Evolutionary conservation across 2,797 vertebrate genomes (phyloP), one percentile per base, ranked within the genome.

Genomic region (Chrosomus eos): DNA sequence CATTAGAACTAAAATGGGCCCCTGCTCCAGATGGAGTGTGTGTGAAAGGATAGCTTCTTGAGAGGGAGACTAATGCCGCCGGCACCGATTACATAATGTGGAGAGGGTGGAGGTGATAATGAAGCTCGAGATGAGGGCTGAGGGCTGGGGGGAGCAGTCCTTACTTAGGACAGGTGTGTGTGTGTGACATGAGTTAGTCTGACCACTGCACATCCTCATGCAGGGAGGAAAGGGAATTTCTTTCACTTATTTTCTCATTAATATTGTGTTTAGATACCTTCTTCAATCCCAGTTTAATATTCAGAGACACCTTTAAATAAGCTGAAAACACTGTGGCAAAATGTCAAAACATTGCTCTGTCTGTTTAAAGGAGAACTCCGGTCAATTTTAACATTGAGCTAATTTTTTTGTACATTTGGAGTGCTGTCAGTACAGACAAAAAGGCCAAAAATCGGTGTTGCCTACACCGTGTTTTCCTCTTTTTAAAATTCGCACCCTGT

Each of bases 1-100:
- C 91, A 92, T 94, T 94, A 93, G 91, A 93, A 89, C 90, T 88
- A 90, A 92, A 94, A 81, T 92, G 92, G 93, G 92, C 89, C 91
- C 88, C 89, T 80, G 85, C 81, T 91, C 87, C 92, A 93, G 92
- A 90, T 92, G 90, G 92, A 90, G 89, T 87, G 90, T 68, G 87
- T 86, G 86, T 62, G 53, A 90, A 91, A 89, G 84, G 86, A 89
- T 43, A 73, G 76, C 89, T 91, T 84, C 91, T 90, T 82, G 72
- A 86, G 88, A 82, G 84, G 60, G 10, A 33, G 43, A 81, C 88
- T 92, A 91, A 93, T 91, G 55, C 88, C 82, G 86, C 88, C 85
- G 48, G 74, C 84, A 88, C 87, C 82, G 87, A 83, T 82, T 85
- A 26, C 18, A 68, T 83, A 19, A 83, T 75, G 81, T 51, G 40